Percentiles rank a stretch among this genome's conserved stretches.
Conservation (phyloP, 2,888 invertebrate genomes). For the Lathronympha strigana region DNA sequence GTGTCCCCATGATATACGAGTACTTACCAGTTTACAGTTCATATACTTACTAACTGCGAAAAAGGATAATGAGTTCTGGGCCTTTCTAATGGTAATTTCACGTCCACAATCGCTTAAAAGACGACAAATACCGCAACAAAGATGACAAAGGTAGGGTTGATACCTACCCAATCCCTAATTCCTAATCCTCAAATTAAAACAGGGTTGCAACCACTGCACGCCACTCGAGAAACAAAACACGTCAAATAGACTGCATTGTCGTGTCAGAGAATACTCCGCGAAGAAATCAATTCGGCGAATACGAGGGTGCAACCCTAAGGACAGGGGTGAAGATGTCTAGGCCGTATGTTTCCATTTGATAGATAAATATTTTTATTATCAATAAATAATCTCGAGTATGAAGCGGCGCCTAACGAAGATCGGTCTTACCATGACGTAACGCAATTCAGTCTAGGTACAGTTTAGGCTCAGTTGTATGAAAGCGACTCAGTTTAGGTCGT, state of each 20-base stretch:
- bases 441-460: too few species aligned
- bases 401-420: not conserved
- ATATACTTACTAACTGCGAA: too few species aligned
- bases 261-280: slow-evolving; percentile 39
- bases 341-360: slow-evolving; percentile 54
- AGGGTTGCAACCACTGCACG: slow-evolving; percentile 36
- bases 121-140: too few species aligned
- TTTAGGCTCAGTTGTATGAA: too few species aligned
- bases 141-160: slow-evolving; percentile 9
- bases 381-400: not conserved
- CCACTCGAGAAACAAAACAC: slow-evolving; percentile 51
- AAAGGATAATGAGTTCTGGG: too few species aligned
- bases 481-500: too few species aligned
- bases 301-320: slow-evolving; percentile 60
- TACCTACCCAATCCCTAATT: not conserved
- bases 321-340: slow-evolving; percentile 55
- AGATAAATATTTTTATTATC: slow-evolving; percentile 1
- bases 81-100: too few species aligned
- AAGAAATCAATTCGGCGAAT: slow-evolving; percentile 70
- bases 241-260: slow-evolving; percentile 47
- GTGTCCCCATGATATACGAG: too few species aligned
- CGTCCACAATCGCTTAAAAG: not conserved
- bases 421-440: too few species aligned
- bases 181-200: slow-evolving; percentile 18
- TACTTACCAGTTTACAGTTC: too few species aligned